Evolutionary conservation across 2,888 invertebrate species (phyloP).

Genomic region (Mellilla xanthometata): DNA sequence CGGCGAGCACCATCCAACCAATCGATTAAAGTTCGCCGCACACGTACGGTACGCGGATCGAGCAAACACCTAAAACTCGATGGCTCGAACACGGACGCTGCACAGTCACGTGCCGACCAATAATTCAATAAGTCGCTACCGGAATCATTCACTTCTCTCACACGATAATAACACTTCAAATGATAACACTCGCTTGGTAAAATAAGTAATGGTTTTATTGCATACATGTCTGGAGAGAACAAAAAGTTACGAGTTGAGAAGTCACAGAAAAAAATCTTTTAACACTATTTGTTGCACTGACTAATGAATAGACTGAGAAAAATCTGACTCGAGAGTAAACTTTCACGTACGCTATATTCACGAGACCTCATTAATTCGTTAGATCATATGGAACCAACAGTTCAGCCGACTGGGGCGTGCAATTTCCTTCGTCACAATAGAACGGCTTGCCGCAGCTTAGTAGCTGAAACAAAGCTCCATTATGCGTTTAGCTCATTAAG

Average conservation of each 20-base stretch:
- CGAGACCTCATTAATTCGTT: constrained; percentile 31
- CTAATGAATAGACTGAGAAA: too few species aligned
- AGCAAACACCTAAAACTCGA: constrained; percentile 65
- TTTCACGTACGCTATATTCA: constrained; percentile 23
- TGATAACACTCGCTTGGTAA: too few species aligned
- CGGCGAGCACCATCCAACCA: constrained; percentile 61
- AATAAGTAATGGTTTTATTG: too few species aligned
- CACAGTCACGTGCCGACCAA: constrained; percentile 63
- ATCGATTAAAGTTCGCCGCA: constrained; percentile 66
- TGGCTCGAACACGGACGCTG: constrained; percentile 51
- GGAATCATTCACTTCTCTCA: constrained; percentile 54
- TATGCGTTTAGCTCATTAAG: constrained; percentile 67
- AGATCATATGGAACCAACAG: constrained; percentile 31
- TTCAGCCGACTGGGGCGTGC: constrained; percentile 45
- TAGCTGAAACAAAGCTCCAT: constrained; percentile 62
- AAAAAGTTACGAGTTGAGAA: too few species aligned
- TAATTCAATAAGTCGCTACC: constrained; percentile 71
- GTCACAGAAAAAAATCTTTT: too few species aligned
- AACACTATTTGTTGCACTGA: too few species aligned
- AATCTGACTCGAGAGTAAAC: neutral
- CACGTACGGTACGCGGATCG: constrained; percentile 61
- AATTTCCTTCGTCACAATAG: constrained; percentile 53
- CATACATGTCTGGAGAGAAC: too few species aligned
- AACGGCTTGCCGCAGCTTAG: constrained; percentile 51
- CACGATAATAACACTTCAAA: constrained; percentile 32